These are phyloP conservation scores for Gasteruption jaculator DNA, from an alignment of 2,888 invertebrate species.

Conservation along the genomic window DNA sequence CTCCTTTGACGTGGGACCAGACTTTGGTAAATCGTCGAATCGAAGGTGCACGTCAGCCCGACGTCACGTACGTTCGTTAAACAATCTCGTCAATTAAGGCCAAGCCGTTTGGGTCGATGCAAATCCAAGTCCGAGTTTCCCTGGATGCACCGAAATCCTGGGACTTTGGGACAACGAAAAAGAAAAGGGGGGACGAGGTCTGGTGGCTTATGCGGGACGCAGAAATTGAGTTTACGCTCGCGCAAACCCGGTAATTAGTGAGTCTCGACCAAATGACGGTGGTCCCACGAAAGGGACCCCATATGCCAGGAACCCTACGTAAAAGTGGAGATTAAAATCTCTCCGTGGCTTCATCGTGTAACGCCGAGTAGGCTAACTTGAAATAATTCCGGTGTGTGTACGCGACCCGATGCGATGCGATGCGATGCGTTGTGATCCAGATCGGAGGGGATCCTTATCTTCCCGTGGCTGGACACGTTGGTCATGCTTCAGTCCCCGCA, in stretches of 20 bases:
- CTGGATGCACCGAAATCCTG: too few species aligned
- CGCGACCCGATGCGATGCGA: constrained; percentile 32
- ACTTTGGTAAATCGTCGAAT: too few species aligned
- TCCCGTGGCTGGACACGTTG: constrained; percentile 33
- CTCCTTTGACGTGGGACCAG: too few species aligned
- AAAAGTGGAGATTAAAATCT: constrained; percentile 34
- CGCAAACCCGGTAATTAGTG: constrained; percentile 48
- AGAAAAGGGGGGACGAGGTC: constrained; percentile 11
- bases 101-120: too few species aligned
- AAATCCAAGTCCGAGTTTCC: too few species aligned
- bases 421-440: constrained; percentile 44
- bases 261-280: constrained; percentile 42
- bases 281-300: constrained; percentile 42
- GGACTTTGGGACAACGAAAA: not conserved
- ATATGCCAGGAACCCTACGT: constrained; percentile 34
- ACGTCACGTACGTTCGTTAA: too few species aligned
- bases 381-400: constrained; percentile 31
- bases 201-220: constrained; percentile 25
- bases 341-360: constrained; percentile 20
- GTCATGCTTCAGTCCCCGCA: constrained; percentile 46
- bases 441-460: constrained; percentile 49
- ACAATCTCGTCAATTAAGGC: too few species aligned
- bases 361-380: constrained; percentile 20
- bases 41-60: too few species aligned
- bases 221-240: constrained; percentile 47